phyloP scores from a whole-genome alignment of 2,797 vertebrate genomes.

The Pachyuromys duprasi region DNA sequence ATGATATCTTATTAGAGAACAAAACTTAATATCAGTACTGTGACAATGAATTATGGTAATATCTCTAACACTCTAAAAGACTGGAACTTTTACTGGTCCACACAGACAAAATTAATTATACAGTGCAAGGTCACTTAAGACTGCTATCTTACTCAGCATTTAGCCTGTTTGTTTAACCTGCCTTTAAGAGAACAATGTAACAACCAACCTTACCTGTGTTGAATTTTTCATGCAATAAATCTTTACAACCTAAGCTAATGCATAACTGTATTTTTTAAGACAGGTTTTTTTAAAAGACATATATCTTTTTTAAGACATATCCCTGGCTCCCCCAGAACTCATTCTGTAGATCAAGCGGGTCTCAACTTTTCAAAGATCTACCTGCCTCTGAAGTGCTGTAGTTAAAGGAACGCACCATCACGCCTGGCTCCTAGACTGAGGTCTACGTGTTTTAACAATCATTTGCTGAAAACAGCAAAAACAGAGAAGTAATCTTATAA shows the following conservation, averaged over 20 bases:
- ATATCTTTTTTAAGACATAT: not conserved
- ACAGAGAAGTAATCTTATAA: not conserved
- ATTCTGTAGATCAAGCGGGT: not conserved
- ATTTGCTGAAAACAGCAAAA: not conserved
- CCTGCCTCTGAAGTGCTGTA: not conserved
- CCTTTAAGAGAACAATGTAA: not conserved
- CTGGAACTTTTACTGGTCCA: not conserved
- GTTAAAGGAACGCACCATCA: not conserved
- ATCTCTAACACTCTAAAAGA: not conserved
- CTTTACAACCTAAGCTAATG: not conserved
- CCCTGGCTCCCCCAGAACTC: not conserved
- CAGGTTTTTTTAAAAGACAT: not conserved
- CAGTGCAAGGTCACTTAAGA: not conserved
- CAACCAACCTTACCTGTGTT: not conserved
- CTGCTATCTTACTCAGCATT: not conserved
- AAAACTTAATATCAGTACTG: slow-evolving; percentile 60
- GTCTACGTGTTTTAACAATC: not conserved
- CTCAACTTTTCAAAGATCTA: not conserved
- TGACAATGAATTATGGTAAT: not conserved
- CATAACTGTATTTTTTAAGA: too few relatives aligned
- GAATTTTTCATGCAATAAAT: not conserved
- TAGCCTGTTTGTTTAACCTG: not conserved
- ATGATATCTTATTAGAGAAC: not conserved
- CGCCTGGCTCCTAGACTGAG: not conserved
- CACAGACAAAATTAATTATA: not conserved